Conservation (phyloP, 2,888 invertebrate species). For the Andrena trimmerana region DNA sequence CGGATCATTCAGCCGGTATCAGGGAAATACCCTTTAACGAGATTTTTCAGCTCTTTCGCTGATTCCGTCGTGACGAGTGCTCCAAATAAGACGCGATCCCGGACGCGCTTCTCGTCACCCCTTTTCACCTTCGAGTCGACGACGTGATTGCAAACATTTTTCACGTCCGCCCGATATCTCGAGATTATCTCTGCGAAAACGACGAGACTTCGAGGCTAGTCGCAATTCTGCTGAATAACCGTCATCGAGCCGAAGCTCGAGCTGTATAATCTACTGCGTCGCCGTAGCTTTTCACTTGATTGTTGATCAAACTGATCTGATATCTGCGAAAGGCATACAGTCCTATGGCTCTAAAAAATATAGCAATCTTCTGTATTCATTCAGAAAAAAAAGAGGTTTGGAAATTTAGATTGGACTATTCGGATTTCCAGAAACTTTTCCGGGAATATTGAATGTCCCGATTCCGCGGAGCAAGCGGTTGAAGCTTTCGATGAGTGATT, state of each 20-base stretch:
- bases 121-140: neutral
- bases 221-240: neutral
- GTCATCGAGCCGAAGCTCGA: neutral
- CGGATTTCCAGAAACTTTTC: neutral
- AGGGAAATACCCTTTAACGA: conserved; percentile 39
- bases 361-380: too few relatives aligned
- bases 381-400: too few relatives aligned
- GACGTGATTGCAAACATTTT: conserved; percentile 17
- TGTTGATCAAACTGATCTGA: too few relatives aligned
- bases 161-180: neutral
- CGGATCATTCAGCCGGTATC: conserved; percentile 11
- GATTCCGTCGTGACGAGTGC: conserved; percentile 15
- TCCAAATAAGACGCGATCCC: neutral
- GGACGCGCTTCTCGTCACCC: neutral
- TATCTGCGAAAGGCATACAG: too few relatives aligned
- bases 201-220: neutral
- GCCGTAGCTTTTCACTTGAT: too few relatives aligned
- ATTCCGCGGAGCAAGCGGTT: neutral
- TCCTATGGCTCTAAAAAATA: too few relatives aligned
- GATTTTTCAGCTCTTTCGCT: conserved; percentile 22
- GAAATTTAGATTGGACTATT: too few relatives aligned
- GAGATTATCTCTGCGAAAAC: neutral
- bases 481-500: neutral
- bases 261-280: too few relatives aligned
- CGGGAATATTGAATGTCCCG: too few relatives aligned